Evolutionary conservation across 1,140 invertebrate species (phyloP).

Genomic region (Zaprionus vittiger): DNA sequence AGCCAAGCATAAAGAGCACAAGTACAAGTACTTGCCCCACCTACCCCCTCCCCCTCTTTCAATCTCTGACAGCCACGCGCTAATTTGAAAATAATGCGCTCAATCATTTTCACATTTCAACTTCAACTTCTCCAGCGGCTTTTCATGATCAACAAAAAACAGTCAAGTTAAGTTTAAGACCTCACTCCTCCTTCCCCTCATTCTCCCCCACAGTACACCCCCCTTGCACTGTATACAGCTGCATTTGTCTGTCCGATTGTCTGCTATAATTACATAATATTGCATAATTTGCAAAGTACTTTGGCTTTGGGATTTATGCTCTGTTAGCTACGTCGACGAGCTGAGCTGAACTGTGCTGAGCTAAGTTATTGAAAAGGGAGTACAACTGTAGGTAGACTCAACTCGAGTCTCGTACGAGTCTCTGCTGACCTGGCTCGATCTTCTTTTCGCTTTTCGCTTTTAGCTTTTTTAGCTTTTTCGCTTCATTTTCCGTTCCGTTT

Average conservation of each 20-base stretch:
- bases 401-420: neutral
- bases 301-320: conserved; percentile 80
- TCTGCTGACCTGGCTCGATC: conserved; percentile 42
- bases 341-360: neutral
- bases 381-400: neutral
- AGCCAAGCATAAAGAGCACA: conserved; percentile 38
- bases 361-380: conserved; percentile 17
- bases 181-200: neutral
- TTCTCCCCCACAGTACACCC: neutral
- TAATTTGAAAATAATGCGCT: conserved; percentile 82
- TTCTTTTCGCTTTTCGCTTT: conserved; percentile 2
- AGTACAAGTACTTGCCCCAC: conserved; percentile 30
- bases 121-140: conserved; percentile 23
- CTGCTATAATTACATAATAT: conserved; percentile 82
- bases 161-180: conserved; percentile 29
- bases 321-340: conserved; percentile 65
- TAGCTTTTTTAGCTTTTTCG: conserved; percentile 19
- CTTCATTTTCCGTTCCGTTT: conserved; percentile 22
- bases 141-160: conserved; percentile 36
- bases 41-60: too few relatives aligned
- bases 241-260: conserved; percentile 56
- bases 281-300: conserved; percentile 80
- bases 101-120: conserved; percentile 76
- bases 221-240: neutral
- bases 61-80: conserved; percentile 60